These are phyloP conservation scores for Lytechinus pictus DNA, from an alignment of 35 echinoderm and acorn worm species.

Conservation along the genomic window DNA sequence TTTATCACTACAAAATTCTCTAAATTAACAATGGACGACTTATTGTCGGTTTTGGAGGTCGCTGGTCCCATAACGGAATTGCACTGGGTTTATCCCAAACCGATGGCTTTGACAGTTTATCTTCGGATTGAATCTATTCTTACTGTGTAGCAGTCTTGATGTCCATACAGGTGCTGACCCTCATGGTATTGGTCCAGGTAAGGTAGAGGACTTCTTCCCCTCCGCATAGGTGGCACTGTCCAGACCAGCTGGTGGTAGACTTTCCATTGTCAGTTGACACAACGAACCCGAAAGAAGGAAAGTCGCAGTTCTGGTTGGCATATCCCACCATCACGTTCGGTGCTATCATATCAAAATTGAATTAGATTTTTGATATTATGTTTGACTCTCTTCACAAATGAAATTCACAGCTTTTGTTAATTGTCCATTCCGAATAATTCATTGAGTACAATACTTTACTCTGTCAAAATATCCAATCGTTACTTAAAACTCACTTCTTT, in stretches of 20 bases:
- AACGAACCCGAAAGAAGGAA: constrained; percentile 87
- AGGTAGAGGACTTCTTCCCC: constrained; percentile 80
- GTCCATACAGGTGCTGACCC: constrained; percentile 60
- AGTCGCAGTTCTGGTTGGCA: constrained; percentile 60
- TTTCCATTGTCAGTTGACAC: constrained; percentile 77
- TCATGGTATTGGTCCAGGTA: constrained; percentile 78
- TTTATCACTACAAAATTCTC: too few species aligned
- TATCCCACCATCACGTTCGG: constrained; percentile 86
- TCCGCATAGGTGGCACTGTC: constrained; percentile 89
- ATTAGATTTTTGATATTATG: background rate
- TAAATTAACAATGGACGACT: too few species aligned
- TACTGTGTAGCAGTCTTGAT: constrained; percentile 70
- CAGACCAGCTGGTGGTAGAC: constrained; percentile 92
- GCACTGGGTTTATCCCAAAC: too few species aligned
- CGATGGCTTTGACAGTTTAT: too few species aligned
- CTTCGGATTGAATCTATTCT: background rate
- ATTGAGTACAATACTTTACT: too few species aligned
- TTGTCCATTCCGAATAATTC: too few species aligned
- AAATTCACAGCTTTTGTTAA: too few species aligned
- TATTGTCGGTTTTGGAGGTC: too few species aligned
- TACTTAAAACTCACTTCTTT: too few species aligned
- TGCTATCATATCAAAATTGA: background rate
- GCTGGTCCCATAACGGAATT: too few species aligned
- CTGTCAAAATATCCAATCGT: too few species aligned
- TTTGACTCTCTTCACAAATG: background rate